These are phyloP conservation scores for Ricordea florida DNA, from an alignment of 92 coral and sea anemone genomes.

Conservation along the genomic window DNA sequence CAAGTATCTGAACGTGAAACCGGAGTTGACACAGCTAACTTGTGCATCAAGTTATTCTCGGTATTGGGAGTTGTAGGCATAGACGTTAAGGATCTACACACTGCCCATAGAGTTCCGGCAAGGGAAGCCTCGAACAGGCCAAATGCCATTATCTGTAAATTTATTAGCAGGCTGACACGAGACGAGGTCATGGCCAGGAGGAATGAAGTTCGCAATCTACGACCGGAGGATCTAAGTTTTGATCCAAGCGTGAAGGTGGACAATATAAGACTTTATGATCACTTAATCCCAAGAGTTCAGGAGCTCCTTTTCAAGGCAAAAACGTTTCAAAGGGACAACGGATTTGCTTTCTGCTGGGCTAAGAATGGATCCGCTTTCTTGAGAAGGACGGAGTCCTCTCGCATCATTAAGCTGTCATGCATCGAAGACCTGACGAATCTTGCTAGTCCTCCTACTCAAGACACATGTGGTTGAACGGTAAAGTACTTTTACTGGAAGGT, in stretches of 20 bases:
- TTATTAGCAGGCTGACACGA: neutral
- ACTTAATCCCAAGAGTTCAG: neutral
- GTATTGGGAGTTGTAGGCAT: neutral
- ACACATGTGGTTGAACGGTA: no score
- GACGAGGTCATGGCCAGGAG: neutral
- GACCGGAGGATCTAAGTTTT: neutral
- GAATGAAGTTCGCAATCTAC: neutral
- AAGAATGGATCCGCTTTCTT: constrained; percentile 39
- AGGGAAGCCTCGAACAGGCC: no score
- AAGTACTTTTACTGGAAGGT: no score
- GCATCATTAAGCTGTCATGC: no score
- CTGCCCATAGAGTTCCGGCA: no score
- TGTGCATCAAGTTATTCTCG: neutral
- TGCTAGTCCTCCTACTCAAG: no score
- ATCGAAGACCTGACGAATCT: no score
- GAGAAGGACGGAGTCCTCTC: no score
- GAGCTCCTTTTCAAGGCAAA: neutral
- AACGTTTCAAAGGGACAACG: neutral
- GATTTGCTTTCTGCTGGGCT: constrained; percentile 46
- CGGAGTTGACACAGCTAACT: neutral
- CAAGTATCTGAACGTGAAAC: neutral
- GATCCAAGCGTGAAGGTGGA: neutral
- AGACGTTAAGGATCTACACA: neutral
- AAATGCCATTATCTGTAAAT: no score
- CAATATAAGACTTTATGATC: neutral